A percentile compares a stretch with the other conserved stretches of the same genome.
Conservation (phyloP, 1,140 invertebrate species). For the Phymorhynchus buccinoides region DNA sequence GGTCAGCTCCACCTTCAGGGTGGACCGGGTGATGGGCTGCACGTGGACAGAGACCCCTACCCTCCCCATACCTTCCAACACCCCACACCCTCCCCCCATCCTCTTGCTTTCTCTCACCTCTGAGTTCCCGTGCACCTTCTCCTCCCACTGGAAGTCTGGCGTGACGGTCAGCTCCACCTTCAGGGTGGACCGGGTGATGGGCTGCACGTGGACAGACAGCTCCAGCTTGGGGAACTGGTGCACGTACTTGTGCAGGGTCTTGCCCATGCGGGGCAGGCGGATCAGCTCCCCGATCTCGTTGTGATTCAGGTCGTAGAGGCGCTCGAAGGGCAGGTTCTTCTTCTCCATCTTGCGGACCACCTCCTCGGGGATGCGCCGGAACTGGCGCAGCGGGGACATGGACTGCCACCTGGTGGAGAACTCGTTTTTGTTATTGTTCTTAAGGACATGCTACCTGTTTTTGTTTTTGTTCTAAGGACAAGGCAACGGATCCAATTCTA, state of each 20-base stretch:
- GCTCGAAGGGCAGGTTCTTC: conserved; percentile 80
- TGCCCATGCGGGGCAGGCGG: conserved; percentile 95
- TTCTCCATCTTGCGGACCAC: conserved; percentile 98
- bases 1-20: conserved; percentile 93
- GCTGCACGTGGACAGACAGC: conserved; percentile 95
- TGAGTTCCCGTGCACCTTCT: conserved; percentile 92
- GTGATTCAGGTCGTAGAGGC: conserved; percentile 95
- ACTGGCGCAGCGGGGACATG: conserved; percentile 98
- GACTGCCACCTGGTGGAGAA: conserved; percentile 87
- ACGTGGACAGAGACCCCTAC: conserved; percentile 96
- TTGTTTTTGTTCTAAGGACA: too few relatives aligned
- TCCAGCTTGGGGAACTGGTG: conserved; percentile 98
- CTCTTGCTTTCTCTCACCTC: too few relatives aligned
- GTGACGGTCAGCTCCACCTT: conserved; percentile 98
- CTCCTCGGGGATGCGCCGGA: conserved; percentile 98
- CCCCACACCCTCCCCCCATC: too few relatives aligned
- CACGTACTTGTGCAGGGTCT: conserved; percentile 97
- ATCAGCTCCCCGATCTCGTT: conserved; percentile 98
- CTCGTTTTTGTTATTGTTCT: background rate
- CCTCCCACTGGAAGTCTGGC: conserved; percentile 99
- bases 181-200: conserved; percentile 95
- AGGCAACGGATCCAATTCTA: too few relatives aligned
- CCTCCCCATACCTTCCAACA: too few relatives aligned
- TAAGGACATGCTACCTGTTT: too few relatives aligned
- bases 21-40: conserved; percentile 97